Conservation (phyloP, 2,113 vertebrate genomes). For the Barnardius zonarius region DNA sequence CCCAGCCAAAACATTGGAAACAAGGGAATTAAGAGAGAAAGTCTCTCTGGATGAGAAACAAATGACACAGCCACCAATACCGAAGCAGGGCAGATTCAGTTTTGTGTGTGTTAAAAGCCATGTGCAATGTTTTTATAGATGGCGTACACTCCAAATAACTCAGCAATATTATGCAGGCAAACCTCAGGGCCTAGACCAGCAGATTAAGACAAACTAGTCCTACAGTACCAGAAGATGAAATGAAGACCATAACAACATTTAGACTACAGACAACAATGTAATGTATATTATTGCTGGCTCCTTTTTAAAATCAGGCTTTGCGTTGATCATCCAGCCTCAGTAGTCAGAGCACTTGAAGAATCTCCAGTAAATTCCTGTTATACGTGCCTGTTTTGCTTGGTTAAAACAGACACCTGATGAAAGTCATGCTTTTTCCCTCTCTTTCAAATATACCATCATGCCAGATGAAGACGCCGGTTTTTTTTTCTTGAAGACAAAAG, state of each 20-base stretch:
- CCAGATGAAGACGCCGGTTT: neutral
- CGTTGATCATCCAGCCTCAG: neutral
- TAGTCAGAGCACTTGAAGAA: neutral
- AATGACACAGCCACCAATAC: neutral
- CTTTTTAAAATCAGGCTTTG: neutral
- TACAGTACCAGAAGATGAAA: neutral
- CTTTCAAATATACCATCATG: neutral
- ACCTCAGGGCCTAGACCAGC: neutral
- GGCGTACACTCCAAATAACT: neutral
- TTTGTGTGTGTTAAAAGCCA: neutral
- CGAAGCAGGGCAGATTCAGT: neutral
- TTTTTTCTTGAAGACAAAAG: neutral
- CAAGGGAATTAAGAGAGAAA: neutral
- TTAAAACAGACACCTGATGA: constrained; percentile 10
- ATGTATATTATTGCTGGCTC: constrained; percentile 46
- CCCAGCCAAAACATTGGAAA: neutral
- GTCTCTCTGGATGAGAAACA: neutral
- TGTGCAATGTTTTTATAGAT: constrained; percentile 41
- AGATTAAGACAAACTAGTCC: neutral
- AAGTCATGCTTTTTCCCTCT: neutral
- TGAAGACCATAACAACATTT: constrained; percentile 35
- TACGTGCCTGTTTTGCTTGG: neutral
- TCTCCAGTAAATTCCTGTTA: constrained; percentile 25
- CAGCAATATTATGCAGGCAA: neutral
- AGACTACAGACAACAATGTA: constrained; percentile 45